Base-by-base conservation (phyloP, 2,113 vertebrate species). In the Hydrolagus affinis region DNA sequence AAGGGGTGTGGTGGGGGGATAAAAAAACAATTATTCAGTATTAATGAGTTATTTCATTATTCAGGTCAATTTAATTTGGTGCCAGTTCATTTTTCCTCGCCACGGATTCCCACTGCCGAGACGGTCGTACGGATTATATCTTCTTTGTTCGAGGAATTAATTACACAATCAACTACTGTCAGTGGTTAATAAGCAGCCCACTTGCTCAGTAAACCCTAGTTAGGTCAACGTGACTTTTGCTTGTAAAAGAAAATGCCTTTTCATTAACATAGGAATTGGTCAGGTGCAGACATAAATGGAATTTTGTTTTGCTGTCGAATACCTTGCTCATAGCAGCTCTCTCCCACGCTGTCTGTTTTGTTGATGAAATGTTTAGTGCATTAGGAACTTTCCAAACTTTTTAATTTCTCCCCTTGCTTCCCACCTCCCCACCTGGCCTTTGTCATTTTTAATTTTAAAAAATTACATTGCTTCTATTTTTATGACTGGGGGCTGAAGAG, bases 111-210 rank as follows among this genome's bases (percentile, higher is more conserved):
- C 32, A 75, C 73, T 75, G 32, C 32, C n/a, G n/a, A 44, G 73
- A 74, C 30, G 30, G 28, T 32, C 72, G 44, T 17, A 75, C 15
- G 30, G 30, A 75, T 56, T 56, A 19, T 21, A 44, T 6, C 9
- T 56, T 44, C 44, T 44, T 32, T 56, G 73, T 21, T 75, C 73
- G 21, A 44, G 73, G 32, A 75, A 75, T 75, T 44, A 75, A 56
- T 75, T 56, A 56, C 73, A 75, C 73, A 75, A 56, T 75, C 9
- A 75, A 75, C 73, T 75, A 7, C 15, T 75, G 73, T 56, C 32
- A 44, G 17, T 75, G 0, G 21, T 56, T 74, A 74, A 56, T 75
- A 56, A 75, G 73, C 11, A 75, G 73, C 30, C 32, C 32, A 44
- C 73, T 32, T 21, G 17, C 72, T 74, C 72, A 74, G 19, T 74